phyloP scores from a whole-genome alignment of 2,888 invertebrate species.

The Idaea dimidiata region DNA sequence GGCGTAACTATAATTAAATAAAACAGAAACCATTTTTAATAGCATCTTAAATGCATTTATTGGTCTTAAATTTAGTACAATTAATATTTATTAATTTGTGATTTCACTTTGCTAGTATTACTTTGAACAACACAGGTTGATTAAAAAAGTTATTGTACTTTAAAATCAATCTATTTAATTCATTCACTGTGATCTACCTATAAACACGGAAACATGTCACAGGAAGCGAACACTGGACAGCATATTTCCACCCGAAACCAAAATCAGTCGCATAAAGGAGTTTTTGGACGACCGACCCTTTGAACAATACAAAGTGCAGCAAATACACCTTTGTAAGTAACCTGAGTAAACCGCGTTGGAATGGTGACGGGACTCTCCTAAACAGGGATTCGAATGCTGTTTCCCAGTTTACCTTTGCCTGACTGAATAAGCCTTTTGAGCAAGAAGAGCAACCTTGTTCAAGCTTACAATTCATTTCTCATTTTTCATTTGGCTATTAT shows the following conservation, averaged over 20 bases:
- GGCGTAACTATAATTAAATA: no score
- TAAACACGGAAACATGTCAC: not conserved
- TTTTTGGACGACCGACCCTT: not conserved
- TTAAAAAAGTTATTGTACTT: not conserved
- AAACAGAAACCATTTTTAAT: no score
- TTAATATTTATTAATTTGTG: no score
- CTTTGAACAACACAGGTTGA: no score
- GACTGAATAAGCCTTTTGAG: not conserved
- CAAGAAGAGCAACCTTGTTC: not conserved
- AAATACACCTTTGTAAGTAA: constrained; percentile 1
- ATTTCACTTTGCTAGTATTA: no score
- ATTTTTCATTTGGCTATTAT: no score
- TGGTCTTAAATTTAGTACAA: no score
- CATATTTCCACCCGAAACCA: not conserved
- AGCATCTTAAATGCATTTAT: no score
- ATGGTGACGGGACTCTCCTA: not conserved
- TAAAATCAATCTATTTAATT: not conserved
- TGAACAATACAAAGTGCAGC: not conserved
- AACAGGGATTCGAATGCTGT: not conserved
- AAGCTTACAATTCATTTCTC: no score
- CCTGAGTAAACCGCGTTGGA: not conserved
- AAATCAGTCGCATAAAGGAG: not conserved
- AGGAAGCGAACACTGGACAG: not conserved
- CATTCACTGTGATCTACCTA: not conserved
- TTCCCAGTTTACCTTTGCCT: not conserved